A percentile compares a stretch with the other conserved stretches of the same genome.
Conservation (phyloP, 1,140 invertebrate genomes). For the Leptinotarsa undecemlineata region DNA sequence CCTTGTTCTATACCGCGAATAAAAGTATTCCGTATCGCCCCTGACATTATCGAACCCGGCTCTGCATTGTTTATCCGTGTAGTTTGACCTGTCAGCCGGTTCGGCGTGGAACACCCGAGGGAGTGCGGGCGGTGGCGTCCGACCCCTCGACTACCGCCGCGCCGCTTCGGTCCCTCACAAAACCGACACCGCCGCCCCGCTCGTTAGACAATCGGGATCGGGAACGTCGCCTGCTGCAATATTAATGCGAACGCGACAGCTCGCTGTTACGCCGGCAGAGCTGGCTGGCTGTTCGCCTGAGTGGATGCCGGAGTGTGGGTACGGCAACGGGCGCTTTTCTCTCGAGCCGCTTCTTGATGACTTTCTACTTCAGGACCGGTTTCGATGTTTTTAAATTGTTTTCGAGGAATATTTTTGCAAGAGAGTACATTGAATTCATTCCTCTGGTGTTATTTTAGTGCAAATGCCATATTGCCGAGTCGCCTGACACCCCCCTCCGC, state of each 20-base stretch:
- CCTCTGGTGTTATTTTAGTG: no score
- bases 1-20: no score
- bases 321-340: not conserved
- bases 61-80: slow-evolving; percentile 26
- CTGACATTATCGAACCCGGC: not conserved
- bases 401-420: no score
- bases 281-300: not conserved
- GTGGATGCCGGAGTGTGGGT: slow-evolving; percentile 10
- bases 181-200: slow-evolving; percentile 32
- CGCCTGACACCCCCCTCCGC: no score
- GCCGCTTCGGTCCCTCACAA: slow-evolving; percentile 19
- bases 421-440: no score
- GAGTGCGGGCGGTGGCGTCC: slow-evolving; percentile 7
- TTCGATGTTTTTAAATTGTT: not conserved
- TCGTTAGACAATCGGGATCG: slow-evolving; percentile 49
- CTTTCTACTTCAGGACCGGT: not conserved
- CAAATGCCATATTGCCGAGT: no score
- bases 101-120: slow-evolving; percentile 13
- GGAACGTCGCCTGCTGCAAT: slow-evolving; percentile 45
- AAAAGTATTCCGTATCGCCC: no score
- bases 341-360: not conserved
- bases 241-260: slow-evolving; percentile 34
- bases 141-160: slow-evolving; percentile 26
- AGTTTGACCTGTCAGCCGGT: slow-evolving; percentile 37
- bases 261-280: slow-evolving; percentile 19